Percentiles rank a stretch among this genome's conserved stretches.
phyloP scores from a whole-genome alignment of 2,888 invertebrate genomes.

The Dorcus hopei region DNA sequence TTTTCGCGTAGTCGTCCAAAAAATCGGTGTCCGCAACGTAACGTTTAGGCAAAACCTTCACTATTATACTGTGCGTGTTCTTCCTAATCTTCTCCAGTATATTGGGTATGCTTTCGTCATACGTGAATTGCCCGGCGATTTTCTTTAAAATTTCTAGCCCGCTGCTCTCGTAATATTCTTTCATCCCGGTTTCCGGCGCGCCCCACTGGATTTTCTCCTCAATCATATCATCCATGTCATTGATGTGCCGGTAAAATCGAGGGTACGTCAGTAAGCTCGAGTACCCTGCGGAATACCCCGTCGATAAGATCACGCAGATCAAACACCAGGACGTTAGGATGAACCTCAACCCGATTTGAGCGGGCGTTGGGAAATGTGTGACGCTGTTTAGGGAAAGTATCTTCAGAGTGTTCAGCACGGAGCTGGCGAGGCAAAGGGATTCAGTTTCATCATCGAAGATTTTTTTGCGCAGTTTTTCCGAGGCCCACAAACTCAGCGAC shows the following conservation, averaged over 20 bases:
- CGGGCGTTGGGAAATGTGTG: neutral
- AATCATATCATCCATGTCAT: conserved; percentile 26
- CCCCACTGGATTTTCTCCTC: conserved; percentile 23
- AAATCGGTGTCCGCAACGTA: conserved; percentile 20
- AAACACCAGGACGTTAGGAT: conserved; percentile 18
- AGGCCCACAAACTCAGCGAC: neutral
- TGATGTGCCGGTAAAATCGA: conserved; percentile 22
- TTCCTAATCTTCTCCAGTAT: conserved; percentile 5
- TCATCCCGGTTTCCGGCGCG: conserved; percentile 16
- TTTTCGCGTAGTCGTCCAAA: conserved; percentile 19
- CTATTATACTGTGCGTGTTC: conserved; percentile 15
- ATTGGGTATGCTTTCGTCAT: conserved; percentile 1
- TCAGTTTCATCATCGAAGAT: neutral
- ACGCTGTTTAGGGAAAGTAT: neutral
- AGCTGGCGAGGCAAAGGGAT: neutral
- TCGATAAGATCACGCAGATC: conserved; percentile 21
- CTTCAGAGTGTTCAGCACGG: neutral
- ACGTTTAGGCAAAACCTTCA: conserved; percentile 12
- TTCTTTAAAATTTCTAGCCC: conserved; percentile 9
- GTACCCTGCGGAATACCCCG: conserved; percentile 27
- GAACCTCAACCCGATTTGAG: neutral
- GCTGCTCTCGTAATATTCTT: conserved; percentile 20
- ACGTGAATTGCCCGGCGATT: conserved; percentile 17
- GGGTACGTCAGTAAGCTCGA: conserved; percentile 26
- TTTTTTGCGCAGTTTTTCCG: neutral